These are phyloP conservation scores for Gnathonemus longibarbis DNA, from an alignment of 2,113 vertebrate species.

Conservation along the genomic window DNA sequence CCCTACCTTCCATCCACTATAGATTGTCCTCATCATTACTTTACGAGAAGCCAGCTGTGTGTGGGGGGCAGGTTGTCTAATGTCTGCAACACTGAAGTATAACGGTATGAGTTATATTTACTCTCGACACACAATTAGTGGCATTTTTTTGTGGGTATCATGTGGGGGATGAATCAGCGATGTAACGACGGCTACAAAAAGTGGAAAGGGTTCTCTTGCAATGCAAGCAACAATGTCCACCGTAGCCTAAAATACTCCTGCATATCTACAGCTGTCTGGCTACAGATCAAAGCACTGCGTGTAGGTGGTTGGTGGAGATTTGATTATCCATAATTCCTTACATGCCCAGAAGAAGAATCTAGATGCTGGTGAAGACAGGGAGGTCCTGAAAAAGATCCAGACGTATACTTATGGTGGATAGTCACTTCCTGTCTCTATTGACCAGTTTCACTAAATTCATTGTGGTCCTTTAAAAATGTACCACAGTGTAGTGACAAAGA, in stretches of 20 bases:
- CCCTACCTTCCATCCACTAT: background rate
- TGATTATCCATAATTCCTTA: slow-evolving; percentile 3
- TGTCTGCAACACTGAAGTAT: background rate
- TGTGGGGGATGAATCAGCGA: slow-evolving; percentile 37
- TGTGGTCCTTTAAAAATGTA: background rate
- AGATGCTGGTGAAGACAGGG: background rate
- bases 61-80: background rate
- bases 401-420: background rate
- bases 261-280: background rate
- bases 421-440: background rate
- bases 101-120: background rate
- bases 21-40: background rate
- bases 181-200: background rate
- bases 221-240: background rate
- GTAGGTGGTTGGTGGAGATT: background rate
- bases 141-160: slow-evolving; percentile 36
- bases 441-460: background rate
- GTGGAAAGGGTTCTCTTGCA: background rate
- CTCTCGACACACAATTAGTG: slow-evolving; percentile 42
- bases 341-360: background rate
- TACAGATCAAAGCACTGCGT: background rate
- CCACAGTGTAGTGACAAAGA: background rate
- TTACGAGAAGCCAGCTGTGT: background rate
- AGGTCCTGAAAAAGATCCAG: background rate
- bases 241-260: background rate